phyloP scores from a whole-genome alignment of 2,888 invertebrate genomes.

The Tenthredo livida region DNA sequence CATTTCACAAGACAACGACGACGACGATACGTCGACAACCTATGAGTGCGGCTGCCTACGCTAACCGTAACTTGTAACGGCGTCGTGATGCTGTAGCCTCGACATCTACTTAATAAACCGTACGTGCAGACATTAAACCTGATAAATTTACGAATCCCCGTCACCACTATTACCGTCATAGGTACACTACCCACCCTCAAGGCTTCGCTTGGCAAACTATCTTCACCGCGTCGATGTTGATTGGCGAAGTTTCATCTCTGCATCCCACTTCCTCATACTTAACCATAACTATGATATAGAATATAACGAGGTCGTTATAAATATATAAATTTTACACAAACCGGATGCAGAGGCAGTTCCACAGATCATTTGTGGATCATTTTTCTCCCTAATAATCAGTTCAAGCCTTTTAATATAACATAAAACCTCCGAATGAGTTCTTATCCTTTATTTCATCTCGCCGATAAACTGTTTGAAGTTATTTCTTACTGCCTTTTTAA shows the following conservation, averaged over 20 bases:
- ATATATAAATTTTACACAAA: constrained; percentile 12
- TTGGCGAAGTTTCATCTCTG: not conserved
- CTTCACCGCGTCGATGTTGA: constrained; percentile 8
- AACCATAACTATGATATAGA: constrained; percentile 28
- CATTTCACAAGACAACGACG: constrained; percentile 62
- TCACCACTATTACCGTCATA: constrained; percentile 53
- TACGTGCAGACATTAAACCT: constrained; percentile 67
- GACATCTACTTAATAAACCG: constrained; percentile 65
- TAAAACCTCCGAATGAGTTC: not conserved
- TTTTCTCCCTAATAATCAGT: not conserved
- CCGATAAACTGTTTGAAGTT: not conserved
- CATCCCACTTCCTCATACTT: constrained; percentile 34
- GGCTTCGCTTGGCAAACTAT: constrained; percentile 8
- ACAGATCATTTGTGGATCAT: not conserved
- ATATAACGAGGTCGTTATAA: constrained; percentile 15
- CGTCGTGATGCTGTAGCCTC: constrained; percentile 55
- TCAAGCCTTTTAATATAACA: not conserved
- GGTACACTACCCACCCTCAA: constrained; percentile 31
- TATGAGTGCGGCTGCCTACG: constrained; percentile 48
- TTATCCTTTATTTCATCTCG: not conserved
- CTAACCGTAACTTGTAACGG: constrained; percentile 47
- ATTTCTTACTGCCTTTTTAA: constrained; percentile 5
- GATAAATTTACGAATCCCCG: constrained; percentile 60
- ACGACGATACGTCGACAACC: constrained; percentile 49
- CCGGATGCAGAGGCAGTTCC: not conserved